Percentiles rank a stretch among this genome's conserved stretches.
phyloP scores from a whole-genome alignment of 2,113 vertebrate genomes.

The Seriola dumerili region DNA sequence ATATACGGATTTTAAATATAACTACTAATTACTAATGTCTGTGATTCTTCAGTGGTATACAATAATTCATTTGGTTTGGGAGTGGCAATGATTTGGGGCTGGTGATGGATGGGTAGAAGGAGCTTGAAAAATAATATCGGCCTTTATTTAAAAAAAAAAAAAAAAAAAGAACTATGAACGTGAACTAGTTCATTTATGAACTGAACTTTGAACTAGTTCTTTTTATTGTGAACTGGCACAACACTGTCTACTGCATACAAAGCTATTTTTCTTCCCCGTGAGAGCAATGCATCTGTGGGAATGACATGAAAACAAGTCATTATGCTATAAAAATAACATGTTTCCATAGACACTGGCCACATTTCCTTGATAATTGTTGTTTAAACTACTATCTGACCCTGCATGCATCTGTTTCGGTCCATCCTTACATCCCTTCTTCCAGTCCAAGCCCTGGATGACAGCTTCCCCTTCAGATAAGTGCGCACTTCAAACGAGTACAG shows the following conservation, averaged over 20 bases:
- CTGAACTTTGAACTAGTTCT: too few species aligned
- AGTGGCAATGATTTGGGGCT: too few species aligned
- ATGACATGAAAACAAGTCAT: slow-evolving; percentile 1
- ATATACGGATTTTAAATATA: too few species aligned
- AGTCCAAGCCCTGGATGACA: slow-evolving; percentile 31
- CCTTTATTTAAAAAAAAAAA: too few species aligned
- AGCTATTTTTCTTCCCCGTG: neutral
- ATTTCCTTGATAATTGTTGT: neutral
- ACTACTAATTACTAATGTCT: too few species aligned
- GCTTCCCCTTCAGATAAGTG: slow-evolving; percentile 39
- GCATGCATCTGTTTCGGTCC: slow-evolving; percentile 7
- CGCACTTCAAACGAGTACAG: slow-evolving; percentile 42
- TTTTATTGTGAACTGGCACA: too few species aligned
- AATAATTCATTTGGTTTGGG: too few species aligned
- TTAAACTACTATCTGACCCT: slow-evolving; percentile 8
- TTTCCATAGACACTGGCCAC: slow-evolving; percentile 1
- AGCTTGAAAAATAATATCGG: too few species aligned
- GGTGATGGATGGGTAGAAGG: too few species aligned
- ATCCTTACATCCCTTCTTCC: neutral
- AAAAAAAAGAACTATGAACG: too few species aligned
- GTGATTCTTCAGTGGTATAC: too few species aligned
- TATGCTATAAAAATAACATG: neutral
- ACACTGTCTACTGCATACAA: neutral
- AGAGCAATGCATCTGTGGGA: neutral
- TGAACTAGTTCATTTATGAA: too few species aligned